A percentile compares a stretch with the other conserved stretches of the same genome.
These are phyloP conservation scores for Natrix natrix DNA, from an alignment of 2,797 vertebrate species.

Conservation along the genomic window DNA sequence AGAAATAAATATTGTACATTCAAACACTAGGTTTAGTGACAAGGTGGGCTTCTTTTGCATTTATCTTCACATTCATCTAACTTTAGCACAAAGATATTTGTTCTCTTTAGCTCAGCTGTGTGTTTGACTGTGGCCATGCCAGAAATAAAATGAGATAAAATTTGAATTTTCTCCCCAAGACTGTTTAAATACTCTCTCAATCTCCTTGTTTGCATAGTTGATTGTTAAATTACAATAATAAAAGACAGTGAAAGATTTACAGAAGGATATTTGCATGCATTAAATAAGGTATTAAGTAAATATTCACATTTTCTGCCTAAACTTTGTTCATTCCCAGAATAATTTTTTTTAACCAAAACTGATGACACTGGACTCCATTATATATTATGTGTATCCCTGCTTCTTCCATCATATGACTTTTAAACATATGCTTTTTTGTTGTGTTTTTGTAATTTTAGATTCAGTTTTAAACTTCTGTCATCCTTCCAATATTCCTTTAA, in stretches of 20 bases:
- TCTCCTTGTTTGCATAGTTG: neutral
- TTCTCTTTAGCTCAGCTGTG: neutral
- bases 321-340: neutral
- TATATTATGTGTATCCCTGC: neutral
- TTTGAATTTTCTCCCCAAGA: neutral
- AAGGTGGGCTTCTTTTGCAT: neutral
- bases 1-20: neutral
- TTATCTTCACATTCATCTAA: neutral
- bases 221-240: neutral
- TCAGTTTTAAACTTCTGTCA: neutral
- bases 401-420: neutral
- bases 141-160: neutral
- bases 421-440: neutral
- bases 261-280: neutral
- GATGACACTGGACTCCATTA: neutral
- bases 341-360: neutral
- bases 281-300: neutral
- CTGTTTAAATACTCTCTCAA: neutral
- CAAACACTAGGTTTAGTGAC: neutral
- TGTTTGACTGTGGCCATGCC: neutral
- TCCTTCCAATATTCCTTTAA: neutral
- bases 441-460: neutral
- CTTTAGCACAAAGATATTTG: neutral
- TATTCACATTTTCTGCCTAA: neutral
- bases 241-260: neutral